Percentiles rank a stretch among this genome's conserved stretches.
Conservation (phyloP, 2,888 invertebrate species). For the Dorcus hopei region DNA sequence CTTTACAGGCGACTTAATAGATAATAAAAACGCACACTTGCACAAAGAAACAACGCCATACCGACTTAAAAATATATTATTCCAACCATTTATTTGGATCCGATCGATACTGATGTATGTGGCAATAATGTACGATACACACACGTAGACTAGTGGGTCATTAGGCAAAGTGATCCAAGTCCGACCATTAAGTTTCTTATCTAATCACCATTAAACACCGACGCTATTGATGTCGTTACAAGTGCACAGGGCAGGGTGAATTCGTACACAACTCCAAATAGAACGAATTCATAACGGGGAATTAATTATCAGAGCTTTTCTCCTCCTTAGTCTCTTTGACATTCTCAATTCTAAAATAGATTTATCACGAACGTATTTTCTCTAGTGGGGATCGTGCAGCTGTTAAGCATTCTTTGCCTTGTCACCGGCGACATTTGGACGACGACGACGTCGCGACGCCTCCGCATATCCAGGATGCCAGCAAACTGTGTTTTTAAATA, state of each 20-base stretch:
- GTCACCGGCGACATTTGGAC: conserved; percentile 38
- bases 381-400: conserved; percentile 33
- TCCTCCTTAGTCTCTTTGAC: conserved; percentile 3
- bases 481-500: conserved; percentile 15
- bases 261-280: conserved; percentile 7
- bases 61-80: background rate
- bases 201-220: conserved; percentile 14
- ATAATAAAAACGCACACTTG: conserved; percentile 9
- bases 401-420: conserved; percentile 37
- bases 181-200: conserved; percentile 13
- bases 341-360: conserved; percentile 9
- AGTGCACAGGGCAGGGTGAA: conserved; percentile 1
- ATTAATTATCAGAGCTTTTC: too few species aligned
- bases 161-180: conserved; percentile 8
- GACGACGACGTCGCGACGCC: conserved; percentile 32
- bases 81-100: background rate
- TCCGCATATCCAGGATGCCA: conserved; percentile 29
- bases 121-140: too few species aligned
- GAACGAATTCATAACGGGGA: conserved; percentile 8
- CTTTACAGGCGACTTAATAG: conserved; percentile 12
- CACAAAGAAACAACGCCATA: background rate
- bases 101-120: too few species aligned
- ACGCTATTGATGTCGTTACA: conserved; percentile 7
- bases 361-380: conserved; percentile 20
- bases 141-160: background rate